Conservation (phyloP, 2,888 invertebrate species). For the Habrosyne pyritoides region DNA sequence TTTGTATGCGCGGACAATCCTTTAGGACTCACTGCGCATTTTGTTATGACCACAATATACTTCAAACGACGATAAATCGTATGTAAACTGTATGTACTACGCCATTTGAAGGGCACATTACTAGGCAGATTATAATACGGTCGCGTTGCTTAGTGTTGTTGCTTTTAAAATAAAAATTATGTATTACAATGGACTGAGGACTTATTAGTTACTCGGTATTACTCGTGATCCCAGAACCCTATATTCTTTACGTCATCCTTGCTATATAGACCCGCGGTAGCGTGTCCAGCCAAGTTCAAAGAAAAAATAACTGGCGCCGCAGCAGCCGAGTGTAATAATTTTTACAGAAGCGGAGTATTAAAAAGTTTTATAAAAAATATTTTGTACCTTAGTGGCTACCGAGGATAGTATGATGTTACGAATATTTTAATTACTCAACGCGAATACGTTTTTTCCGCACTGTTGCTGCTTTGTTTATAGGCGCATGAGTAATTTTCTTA, state of each 20-base stretch:
- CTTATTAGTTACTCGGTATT: too few species aligned
- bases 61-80: slow-evolving; percentile 4
- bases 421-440: background rate
- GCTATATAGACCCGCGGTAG: too few species aligned
- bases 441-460: background rate
- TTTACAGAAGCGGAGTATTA: too few species aligned
- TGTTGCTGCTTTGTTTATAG: background rate
- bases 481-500: slow-evolving; percentile 4
- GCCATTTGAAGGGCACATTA: background rate
- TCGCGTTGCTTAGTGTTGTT: background rate
- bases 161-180: too few species aligned
- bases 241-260: too few species aligned
- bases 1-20: slow-evolving; percentile 50
- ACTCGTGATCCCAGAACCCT: too few species aligned
- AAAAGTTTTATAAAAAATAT: background rate
- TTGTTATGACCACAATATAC: slow-evolving; percentile 20
- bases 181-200: too few species aligned
- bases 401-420: background rate
- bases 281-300: too few species aligned
- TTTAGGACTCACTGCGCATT: slow-evolving; percentile 40
- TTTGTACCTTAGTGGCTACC: background rate
- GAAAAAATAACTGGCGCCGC: too few species aligned
- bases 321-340: too few species aligned
- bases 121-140: background rate
- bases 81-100: background rate